Base-by-base conservation (phyloP, 2,888 invertebrate genomes). In the Drosophila hawaiiensis region DNA sequence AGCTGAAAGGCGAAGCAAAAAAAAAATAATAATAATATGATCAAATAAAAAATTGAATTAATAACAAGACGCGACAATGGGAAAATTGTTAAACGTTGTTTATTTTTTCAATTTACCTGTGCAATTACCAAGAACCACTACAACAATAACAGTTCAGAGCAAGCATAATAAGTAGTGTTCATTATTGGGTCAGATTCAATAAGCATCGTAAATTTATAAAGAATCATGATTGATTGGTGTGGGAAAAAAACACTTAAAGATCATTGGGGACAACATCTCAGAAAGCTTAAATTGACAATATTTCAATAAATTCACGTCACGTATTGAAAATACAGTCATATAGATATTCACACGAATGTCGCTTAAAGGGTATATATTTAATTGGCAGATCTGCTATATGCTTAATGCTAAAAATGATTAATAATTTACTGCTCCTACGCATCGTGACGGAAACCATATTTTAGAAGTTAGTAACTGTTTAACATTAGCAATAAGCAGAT, bases 41-140 rank as follows among this genome's bases (percentile, higher is more conserved):
- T 47, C 29, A 41, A 54, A 56, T 35, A 72, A 69, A 68, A 84
- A 83, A 90, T 69, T 70, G 73, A 90, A 88, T 88, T 79, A 76
- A 75, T 73, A 84, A 90, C 73, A 70, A 76, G 76, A 56, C 65
- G 85, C 90, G 83, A 84, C 89, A 89, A 89, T 83, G 87, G 76
- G 83, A 82, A 88, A 84, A 84, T 78, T 87, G 78, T 69, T 77
- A 77, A 53, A 58, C 41, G 61, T 52, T 65, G 29, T 64, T 69
- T 49, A 28, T 28, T 43, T 66, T 68, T 70, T 73, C 76, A 76
- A 73, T 79, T 85, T 69, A 58, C 70, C 59, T 65, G 62, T 67
- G 49, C 67, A 68, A 71, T 61, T 73, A 65, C 55, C 70, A 41
- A 56, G 66, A 72, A 80, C 67, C 62, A 39, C 35, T 41, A 60